phyloP scores from a whole-genome alignment of 1,140 invertebrate genomes.

The Xylocopa sonorina region DNA sequence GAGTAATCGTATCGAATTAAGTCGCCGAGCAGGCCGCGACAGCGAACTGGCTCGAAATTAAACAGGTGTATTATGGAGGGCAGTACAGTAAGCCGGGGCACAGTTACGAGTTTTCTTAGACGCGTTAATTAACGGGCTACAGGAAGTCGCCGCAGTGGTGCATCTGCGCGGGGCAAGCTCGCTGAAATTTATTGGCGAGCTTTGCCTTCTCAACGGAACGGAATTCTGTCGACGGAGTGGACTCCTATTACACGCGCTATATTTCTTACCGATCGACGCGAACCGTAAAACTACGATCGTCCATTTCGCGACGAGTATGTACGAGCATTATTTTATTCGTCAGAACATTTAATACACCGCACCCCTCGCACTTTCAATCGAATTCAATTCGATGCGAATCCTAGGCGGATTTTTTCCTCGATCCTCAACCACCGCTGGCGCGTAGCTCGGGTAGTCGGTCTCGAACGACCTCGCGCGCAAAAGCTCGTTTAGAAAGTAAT shows the following conservation, averaged over 20 bases:
- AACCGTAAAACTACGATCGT: too few relatives aligned
- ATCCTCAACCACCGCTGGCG: not conserved
- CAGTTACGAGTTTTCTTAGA: slow-evolving; percentile 8
- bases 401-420: too few relatives aligned
- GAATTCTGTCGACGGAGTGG: too few relatives aligned
- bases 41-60: slow-evolving; percentile 32
- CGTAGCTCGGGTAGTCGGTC: not conserved
- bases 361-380: too few relatives aligned
- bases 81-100: not conserved
- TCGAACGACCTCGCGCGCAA: not conserved
- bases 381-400: not conserved
- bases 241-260: too few relatives aligned
- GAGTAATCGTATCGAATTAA: slow-evolving; percentile 37
- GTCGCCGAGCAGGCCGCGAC: not conserved
- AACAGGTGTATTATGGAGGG: slow-evolving; percentile 4
- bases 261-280: too few relatives aligned
- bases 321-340: too few relatives aligned
- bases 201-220: not conserved
- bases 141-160: not conserved
- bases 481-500: slow-evolving; percentile 33
- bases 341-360: too few relatives aligned
- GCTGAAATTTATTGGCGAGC: not conserved
- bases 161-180: not conserved
- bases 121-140: slow-evolving; percentile 13
- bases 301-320: too few relatives aligned